phyloP scores from a whole-genome alignment of 2,113 vertebrate species.

The Xiphophorus hellerii region DNA sequence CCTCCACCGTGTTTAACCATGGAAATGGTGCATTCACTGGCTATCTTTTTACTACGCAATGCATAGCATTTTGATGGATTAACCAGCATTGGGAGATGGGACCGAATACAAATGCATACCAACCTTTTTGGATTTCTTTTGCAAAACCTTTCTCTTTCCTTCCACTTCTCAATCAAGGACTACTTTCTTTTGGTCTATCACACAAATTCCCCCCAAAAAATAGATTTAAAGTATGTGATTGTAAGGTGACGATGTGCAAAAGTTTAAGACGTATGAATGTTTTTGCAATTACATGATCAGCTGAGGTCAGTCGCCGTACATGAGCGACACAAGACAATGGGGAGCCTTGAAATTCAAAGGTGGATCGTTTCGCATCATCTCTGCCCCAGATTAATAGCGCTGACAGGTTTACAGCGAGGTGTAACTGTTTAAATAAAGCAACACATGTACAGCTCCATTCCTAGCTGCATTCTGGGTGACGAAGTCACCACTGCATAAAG shows the following conservation, averaged over 20 bases:
- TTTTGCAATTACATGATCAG: slow-evolving; percentile 4
- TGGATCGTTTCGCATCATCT: slow-evolving; percentile 55
- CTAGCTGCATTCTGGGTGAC: slow-evolving; percentile 51
- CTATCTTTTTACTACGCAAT: no score
- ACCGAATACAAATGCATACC: not conserved
- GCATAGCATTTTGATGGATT: not conserved
- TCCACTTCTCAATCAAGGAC: no score
- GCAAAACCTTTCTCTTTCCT: no score
- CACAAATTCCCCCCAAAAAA: not conserved
- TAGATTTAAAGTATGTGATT: not conserved
- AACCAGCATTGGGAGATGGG: not conserved
- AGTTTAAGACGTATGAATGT: not conserved
- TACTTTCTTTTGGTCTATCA: not conserved
- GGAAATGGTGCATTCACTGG: not conserved
- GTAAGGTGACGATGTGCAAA: not conserved
- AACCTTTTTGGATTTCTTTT: not conserved
- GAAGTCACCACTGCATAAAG: slow-evolving; percentile 69
- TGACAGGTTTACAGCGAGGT: slow-evolving; percentile 74
- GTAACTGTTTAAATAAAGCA: slow-evolving; percentile 68
- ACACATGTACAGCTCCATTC: slow-evolving; percentile 42
- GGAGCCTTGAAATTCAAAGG: slow-evolving; percentile 51
- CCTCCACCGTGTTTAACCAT: no score
- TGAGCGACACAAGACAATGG: slow-evolving; percentile 33
- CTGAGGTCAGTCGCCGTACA: slow-evolving; percentile 25
- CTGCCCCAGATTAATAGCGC: slow-evolving; percentile 64